phyloP scores from a whole-genome alignment of 2,113 vertebrate genomes.

The Pyrgilauda ruficollis region DNA sequence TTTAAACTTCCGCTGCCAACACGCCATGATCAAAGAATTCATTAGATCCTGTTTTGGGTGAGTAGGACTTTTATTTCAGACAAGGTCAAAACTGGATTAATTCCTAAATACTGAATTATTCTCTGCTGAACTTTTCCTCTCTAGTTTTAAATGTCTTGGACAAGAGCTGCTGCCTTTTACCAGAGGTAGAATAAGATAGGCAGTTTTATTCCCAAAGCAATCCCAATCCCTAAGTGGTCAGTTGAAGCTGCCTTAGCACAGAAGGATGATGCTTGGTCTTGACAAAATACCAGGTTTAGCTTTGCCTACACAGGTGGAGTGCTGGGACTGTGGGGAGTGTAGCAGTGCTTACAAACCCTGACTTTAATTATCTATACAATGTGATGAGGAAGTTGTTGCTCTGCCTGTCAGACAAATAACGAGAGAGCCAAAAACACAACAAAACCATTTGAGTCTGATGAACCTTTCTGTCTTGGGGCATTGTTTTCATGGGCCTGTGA shows the following conservation, averaged over 20 bases:
- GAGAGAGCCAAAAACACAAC: background rate
- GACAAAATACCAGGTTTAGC: background rate
- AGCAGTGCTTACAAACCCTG: background rate
- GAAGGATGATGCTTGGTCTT: background rate
- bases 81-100: background rate
- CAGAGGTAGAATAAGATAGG: background rate
- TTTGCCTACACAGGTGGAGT: background rate
- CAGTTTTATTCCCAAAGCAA: background rate
- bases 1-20: background rate
- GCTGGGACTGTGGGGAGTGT: rapidly evolving
- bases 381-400: background rate
- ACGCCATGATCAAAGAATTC: background rate
- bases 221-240: background rate
- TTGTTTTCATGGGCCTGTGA: background rate
- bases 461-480: background rate
- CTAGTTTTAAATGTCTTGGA: background rate
- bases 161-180: background rate
- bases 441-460: background rate
- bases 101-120: background rate
- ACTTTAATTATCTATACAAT: background rate
- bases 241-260: background rate
- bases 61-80: background rate
- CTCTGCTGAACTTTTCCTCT: background rate
- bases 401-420: background rate
- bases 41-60: background rate